phyloP scores from a whole-genome alignment of 2,113 vertebrate genomes.

The Eretmochelys imbricata region DNA sequence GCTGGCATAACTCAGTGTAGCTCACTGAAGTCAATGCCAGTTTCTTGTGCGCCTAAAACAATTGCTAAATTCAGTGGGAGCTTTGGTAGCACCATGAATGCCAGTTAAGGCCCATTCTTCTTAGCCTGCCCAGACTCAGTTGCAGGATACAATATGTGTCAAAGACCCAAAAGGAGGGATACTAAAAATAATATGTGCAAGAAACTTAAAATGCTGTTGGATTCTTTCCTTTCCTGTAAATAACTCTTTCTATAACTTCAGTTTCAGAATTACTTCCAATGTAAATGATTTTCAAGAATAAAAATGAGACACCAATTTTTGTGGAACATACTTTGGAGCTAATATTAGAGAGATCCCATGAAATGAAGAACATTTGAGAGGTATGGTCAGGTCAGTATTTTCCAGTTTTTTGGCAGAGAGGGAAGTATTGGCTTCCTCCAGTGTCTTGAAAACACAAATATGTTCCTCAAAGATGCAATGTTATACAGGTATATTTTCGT shows the following conservation, averaged over 20 bases:
- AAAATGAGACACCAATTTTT: neutral
- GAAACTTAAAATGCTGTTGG: neutral
- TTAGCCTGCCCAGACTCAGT: neutral
- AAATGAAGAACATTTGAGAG: neutral
- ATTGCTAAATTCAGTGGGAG: neutral
- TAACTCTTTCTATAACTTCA: neutral
- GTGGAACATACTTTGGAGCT: neutral
- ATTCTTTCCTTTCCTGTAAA: accelerated
- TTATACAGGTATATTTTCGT: neutral
- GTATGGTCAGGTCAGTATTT: neutral
- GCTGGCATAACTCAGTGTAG: accelerated
- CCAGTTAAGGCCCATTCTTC: neutral
- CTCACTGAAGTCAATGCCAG: neutral
- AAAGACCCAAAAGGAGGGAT: neutral
- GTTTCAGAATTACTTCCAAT: neutral
- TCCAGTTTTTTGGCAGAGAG: neutral
- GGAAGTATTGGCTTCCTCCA: neutral
- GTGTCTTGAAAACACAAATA: neutral
- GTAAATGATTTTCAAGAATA: neutral
- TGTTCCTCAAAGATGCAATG: neutral
- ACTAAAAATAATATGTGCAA: neutral
- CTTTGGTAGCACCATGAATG: neutral
- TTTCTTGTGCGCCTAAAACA: neutral
- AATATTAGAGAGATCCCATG: neutral
- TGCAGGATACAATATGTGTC: neutral